Percentiles rank a stretch among this genome's conserved stretches.
Evolutionary conservation across 35 echinoderm and acorn worm genomes (phyloP).

Genomic region (Patiria miniata): DNA sequence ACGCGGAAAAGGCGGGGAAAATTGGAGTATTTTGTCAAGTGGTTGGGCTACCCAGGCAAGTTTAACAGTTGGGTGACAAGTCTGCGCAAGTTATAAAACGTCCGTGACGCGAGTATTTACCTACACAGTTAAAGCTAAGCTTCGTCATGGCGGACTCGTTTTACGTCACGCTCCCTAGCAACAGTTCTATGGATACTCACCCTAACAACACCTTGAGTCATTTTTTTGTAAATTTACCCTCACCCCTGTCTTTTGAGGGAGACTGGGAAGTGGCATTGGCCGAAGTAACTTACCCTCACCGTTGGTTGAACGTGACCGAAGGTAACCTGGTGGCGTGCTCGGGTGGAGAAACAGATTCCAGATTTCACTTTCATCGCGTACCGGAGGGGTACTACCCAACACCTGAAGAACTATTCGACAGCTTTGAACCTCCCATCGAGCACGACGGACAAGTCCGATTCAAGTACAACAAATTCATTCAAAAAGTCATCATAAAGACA

Average conservation of each 20-base stretch:
- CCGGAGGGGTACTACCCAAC: no score
- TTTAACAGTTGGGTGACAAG: slow-evolving; percentile 81
- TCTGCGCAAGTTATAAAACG: slow-evolving; percentile 13
- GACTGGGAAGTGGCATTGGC: slow-evolving; percentile 41
- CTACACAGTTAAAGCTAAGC: neutral
- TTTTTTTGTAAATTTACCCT: slow-evolving; percentile 13
- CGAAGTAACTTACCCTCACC: slow-evolving; percentile 27
- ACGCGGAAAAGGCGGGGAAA: slow-evolving; percentile 29
- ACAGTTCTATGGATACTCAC: slow-evolving; percentile 41
- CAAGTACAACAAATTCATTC: neutral
- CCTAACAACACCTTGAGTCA: slow-evolving; percentile 59
- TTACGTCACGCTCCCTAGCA: slow-evolving; percentile 53
- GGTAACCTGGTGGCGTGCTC: neutral
- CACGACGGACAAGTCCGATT: neutral
- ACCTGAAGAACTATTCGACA: neutral
- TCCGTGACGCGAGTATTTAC: no score
- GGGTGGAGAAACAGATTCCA: no score
- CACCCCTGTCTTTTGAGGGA: slow-evolving; percentile 37
- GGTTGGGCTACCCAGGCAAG: slow-evolving; percentile 68
- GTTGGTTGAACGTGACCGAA: slow-evolving; percentile 26
- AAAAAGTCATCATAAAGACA: neutral
- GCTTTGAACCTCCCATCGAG: neutral
- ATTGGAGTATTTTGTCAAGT: slow-evolving; percentile 82
- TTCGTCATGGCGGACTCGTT: slow-evolving; percentile 30
- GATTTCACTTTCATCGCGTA: no score